Evolutionary conservation across 2,888 invertebrate species (phyloP).

Genomic region (Ochlodes sylvanus): DNA sequence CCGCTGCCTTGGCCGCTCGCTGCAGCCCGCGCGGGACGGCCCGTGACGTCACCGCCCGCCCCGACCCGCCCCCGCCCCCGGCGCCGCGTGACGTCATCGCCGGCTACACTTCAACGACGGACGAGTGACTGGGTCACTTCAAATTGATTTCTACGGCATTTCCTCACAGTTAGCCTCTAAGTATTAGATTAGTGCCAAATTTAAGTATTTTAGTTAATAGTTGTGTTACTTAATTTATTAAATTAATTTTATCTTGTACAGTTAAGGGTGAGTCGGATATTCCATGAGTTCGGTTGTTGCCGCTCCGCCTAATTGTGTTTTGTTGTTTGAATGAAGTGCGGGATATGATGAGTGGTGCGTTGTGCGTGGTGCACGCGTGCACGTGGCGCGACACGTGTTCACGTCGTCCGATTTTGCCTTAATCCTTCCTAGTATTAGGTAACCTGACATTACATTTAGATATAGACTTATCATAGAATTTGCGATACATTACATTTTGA

Average conservation of each 20-base stretch:
- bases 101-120: not conserved
- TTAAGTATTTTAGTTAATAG: slow-evolving; percentile 55
- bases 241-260: slow-evolving; percentile 52
- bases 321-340: slow-evolving; percentile 39
- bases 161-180: slow-evolving; percentile 53
- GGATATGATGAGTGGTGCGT: slow-evolving; percentile 9
- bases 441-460: not conserved
- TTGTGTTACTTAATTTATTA: slow-evolving; percentile 81
- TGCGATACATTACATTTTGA: not conserved
- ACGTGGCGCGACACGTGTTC: not conserved
- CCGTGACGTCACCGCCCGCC: too few relatives aligned
- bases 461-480: not conserved
- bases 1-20: slow-evolving; percentile 61
- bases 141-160: slow-evolving; percentile 46
- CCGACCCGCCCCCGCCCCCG: too few relatives aligned
- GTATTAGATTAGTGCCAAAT: slow-evolving; percentile 81
- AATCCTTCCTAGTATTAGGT: slow-evolving; percentile 12
- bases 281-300: slow-evolving; percentile 61
- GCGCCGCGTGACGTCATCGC: too few relatives aligned
- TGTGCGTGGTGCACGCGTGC: not conserved
- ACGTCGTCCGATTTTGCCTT: slow-evolving; percentile 50
- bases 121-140: slow-evolving; percentile 10
- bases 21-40: slow-evolving; percentile 58
- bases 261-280: slow-evolving; percentile 44
- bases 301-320: slow-evolving; percentile 70